These are phyloP conservation scores for Hipposideros larvatus DNA, from an alignment of 2,797 vertebrate genomes.

Conservation along the genomic window DNA sequence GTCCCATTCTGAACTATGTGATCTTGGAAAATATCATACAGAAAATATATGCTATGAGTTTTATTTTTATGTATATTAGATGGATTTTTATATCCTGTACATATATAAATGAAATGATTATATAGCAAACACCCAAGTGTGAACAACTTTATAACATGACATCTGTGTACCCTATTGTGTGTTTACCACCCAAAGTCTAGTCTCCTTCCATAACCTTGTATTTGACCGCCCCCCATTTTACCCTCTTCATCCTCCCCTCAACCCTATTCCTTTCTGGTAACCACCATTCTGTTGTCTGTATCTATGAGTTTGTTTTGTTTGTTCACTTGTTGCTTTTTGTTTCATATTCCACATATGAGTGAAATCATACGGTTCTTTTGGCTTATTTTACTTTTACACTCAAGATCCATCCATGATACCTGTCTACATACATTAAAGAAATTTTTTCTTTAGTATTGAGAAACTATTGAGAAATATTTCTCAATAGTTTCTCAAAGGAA, in stretches of 20 bases:
- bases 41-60: background rate
- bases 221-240: background rate
- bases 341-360: background rate
- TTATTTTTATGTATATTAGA: background rate
- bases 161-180: background rate
- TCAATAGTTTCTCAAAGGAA: background rate
- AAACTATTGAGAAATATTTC: no score
- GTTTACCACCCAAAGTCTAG: background rate
- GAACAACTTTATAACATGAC: background rate
- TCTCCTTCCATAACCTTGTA: background rate
- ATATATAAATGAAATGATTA: background rate
- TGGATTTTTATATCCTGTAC: background rate
- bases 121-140: background rate
- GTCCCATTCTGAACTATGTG: background rate
- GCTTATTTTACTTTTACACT: background rate
- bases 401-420: background rate
- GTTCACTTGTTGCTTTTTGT: background rate
- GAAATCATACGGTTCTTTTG: background rate
- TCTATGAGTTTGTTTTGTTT: background rate
- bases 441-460: no score
- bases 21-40: background rate
- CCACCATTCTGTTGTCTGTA: background rate
- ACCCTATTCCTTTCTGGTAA: background rate
- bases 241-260: background rate
- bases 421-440: background rate